These are phyloP conservation scores for Dioctria rufipes DNA, from an alignment of 2,888 invertebrate species.

Conservation along the genomic window DNA sequence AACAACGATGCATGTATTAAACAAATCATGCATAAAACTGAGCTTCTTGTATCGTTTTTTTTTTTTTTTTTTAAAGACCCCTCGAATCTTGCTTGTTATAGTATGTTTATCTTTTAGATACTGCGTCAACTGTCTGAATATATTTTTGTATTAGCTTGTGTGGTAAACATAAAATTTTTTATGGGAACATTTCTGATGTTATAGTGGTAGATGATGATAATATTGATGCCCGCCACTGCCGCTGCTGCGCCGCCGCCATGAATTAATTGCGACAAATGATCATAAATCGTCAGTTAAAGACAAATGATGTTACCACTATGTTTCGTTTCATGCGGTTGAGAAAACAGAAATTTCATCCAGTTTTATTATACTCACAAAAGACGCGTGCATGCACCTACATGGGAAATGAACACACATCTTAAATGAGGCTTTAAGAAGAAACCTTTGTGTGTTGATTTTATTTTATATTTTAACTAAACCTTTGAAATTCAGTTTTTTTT, in stretches of 20 bases:
- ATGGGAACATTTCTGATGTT: slow-evolving; percentile 40
- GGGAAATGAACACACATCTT: slow-evolving; percentile 11
- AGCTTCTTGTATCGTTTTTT: slow-evolving; percentile 14
- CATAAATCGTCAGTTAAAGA: slow-evolving; percentile 54
- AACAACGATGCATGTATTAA: slow-evolving; percentile 13
- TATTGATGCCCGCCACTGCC: slow-evolving; percentile 15
- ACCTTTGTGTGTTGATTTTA: neutral
- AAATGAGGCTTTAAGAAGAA: neutral
- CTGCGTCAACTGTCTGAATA: slow-evolving; percentile 14
- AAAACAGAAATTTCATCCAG: slow-evolving; percentile 38
- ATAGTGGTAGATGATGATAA: slow-evolving; percentile 18
- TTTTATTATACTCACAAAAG: slow-evolving; percentile 1
- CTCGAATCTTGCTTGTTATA: neutral
- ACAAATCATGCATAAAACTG: slow-evolving; percentile 46
- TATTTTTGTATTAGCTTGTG: neutral
- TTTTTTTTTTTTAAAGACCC: neutral
- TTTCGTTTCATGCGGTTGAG: slow-evolving; percentile 25
- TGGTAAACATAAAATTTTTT: slow-evolving; percentile 43
- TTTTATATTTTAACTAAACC: slow-evolving; percentile 21
- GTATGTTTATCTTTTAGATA: slow-evolving; percentile 32
- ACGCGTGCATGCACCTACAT: neutral
- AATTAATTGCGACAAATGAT: slow-evolving; percentile 55
- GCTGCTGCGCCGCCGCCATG: neutral
- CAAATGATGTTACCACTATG: slow-evolving; percentile 38
- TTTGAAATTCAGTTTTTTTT: neutral